Evolutionary conservation across 1,140 invertebrate genomes (phyloP).

Genomic region (Drosophila prosaltans): DNA sequence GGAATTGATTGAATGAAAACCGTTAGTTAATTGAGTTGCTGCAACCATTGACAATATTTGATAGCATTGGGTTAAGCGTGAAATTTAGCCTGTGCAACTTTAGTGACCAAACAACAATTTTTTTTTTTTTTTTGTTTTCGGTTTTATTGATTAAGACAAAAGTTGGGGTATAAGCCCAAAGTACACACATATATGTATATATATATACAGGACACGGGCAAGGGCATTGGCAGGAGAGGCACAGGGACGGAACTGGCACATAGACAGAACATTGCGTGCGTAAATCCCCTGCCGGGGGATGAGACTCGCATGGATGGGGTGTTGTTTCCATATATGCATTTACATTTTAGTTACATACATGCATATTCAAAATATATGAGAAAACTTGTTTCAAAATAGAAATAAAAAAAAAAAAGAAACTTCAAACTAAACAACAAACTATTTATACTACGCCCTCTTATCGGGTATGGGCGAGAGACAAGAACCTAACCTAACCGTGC

Average conservation of each 20-base stretch:
- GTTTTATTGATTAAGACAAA: constrained; percentile 48
- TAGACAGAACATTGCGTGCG: constrained; percentile 16
- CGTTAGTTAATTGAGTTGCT: constrained; percentile 3
- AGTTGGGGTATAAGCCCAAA: background rate
- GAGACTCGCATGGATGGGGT: constrained; percentile 2
- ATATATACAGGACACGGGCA: background rate
- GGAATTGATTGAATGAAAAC: background rate
- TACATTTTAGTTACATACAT: background rate
- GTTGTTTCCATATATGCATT: too few relatives aligned
- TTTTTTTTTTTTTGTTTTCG: background rate
- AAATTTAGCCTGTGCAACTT: constrained; percentile 33
- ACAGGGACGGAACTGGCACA: background rate
- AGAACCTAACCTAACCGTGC: constrained; percentile 9
- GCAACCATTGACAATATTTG: background rate
- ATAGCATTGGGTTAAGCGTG: constrained; percentile 28
- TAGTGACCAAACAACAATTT: constrained; percentile 30
- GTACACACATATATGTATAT: constrained; percentile 12
- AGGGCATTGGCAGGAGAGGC: background rate
- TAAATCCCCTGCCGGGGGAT: constrained; percentile 1
- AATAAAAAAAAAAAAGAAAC: background rate
- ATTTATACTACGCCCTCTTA: background rate
- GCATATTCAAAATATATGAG: background rate
- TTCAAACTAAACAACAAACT: background rate
- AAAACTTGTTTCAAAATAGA: background rate
- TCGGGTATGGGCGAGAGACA: background rate